Conservation (phyloP, 2,888 invertebrate genomes). For the Cerceris rybyensis region DNA sequence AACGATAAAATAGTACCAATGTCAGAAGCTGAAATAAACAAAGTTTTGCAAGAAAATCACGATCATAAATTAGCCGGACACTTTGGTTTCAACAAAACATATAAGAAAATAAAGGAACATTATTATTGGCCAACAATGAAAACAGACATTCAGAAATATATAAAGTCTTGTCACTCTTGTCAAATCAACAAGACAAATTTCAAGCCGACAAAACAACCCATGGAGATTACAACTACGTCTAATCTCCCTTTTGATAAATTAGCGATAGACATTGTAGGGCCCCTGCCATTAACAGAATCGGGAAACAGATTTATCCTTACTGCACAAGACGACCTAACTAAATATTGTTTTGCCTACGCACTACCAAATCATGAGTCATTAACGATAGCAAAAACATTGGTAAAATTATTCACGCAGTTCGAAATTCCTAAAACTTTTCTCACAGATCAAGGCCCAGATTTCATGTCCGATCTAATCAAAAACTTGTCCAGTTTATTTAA, state of each 20-base stretch:
- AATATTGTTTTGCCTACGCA: not conserved
- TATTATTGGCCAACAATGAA: constrained; percentile 17
- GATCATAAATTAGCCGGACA: not conserved
- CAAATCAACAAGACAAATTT: not conserved
- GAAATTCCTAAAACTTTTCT: not conserved
- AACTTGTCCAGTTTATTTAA: not conserved
- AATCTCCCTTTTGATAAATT: not conserved
- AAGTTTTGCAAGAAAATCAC: not conserved
- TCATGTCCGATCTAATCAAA: not conserved
- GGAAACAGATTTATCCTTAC: not conserved
- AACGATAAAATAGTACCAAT: not conserved
- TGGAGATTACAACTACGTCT: not conserved
- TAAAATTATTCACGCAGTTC: not conserved
- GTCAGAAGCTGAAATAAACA: not conserved
- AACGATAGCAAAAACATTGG: not conserved
- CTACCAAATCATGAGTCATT: not conserved
- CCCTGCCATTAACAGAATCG: not conserved
- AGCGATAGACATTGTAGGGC: not conserved
- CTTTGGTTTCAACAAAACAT: constrained; percentile 8
- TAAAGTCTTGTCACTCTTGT: not conserved
- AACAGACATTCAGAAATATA: constrained; percentile 1
- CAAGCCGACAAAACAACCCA: not conserved
- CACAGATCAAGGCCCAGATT: not conserved
- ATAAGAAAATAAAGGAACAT: constrained; percentile 9
- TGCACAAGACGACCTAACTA: not conserved